Conservation (phyloP, 2,888 invertebrate genomes). For the Lithophane ornitopus region DNA sequence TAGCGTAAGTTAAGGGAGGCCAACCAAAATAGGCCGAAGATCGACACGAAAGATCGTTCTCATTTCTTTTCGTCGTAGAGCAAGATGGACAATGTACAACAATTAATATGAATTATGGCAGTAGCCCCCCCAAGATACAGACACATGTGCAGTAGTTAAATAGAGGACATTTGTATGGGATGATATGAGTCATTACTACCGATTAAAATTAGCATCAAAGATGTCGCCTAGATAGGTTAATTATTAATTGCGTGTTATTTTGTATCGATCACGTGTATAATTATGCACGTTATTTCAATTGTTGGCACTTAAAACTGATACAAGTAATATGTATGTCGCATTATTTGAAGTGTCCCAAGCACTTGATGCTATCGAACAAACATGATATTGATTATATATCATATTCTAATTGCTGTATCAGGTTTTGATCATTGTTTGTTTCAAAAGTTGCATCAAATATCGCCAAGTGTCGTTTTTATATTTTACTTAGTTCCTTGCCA, state of each 20-base stretch:
- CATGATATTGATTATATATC: constrained; percentile 21
- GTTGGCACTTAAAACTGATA: constrained; percentile 46
- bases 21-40: not conserved
- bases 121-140: not conserved
- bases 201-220: constrained; percentile 28
- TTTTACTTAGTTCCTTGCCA: constrained; percentile 2
- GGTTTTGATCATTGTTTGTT: constrained; percentile 10
- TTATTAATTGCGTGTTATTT: constrained; percentile 26
- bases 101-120: not conserved
- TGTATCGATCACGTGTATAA: constrained; percentile 31
- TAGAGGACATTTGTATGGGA: constrained; percentile 2
- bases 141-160: not conserved
- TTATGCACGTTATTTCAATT: constrained; percentile 36
- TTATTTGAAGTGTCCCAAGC: constrained; percentile 23
- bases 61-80: not conserved
- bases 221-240: constrained; percentile 8
- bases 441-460: not conserved
- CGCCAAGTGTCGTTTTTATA: not conserved
- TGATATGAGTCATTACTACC: constrained; percentile 25
- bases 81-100: not conserved
- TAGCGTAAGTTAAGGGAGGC: too few relatives aligned
- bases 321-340: constrained; percentile 37
- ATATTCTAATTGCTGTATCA: constrained; percentile 24
- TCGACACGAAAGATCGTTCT: not conserved
- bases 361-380: constrained; percentile 44